These are phyloP conservation scores for Pollimyrus isidori DNA, from an alignment of 2,113 vertebrate genomes.

Conservation along the genomic window DNA sequence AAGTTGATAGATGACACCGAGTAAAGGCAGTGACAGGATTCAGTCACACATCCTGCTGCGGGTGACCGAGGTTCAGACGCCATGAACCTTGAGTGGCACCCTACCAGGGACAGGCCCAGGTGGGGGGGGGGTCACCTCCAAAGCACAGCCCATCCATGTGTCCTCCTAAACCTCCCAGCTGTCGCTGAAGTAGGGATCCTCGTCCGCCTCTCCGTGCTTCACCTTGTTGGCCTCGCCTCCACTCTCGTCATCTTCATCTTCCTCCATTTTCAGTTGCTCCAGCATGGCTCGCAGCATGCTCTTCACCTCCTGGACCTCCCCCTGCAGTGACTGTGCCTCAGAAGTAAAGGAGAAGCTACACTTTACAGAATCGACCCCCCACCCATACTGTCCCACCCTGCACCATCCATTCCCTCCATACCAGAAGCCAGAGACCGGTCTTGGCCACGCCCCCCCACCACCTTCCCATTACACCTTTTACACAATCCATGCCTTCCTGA, in stretches of 20 bases:
- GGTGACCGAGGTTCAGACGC: neutral
- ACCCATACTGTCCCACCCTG: neutral
- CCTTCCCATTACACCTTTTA: neutral
- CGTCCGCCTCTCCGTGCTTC: constrained; percentile 46
- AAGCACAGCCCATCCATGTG: constrained; percentile 33
- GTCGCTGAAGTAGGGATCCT: constrained; percentile 67
- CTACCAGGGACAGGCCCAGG: neutral
- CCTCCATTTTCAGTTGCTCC: constrained; percentile 68
- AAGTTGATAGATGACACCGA: neutral
- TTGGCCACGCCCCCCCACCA: neutral
- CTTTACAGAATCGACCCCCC: neutral
- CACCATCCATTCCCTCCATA: neutral
- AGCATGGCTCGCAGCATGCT: constrained; percentile 61
- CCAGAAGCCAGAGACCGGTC: neutral
- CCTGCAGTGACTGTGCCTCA: constrained; percentile 67
- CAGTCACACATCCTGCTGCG: neutral
- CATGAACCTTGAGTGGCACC: neutral
- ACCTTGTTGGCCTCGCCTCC: constrained; percentile 24
- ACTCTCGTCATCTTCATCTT: constrained; percentile 52
- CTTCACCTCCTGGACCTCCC: constrained; percentile 76
- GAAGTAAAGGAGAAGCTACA: constrained; percentile 63
- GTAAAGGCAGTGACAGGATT: neutral
- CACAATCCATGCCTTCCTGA: neutral
- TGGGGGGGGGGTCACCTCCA: constrained; percentile 21
- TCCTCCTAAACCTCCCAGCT: constrained; percentile 69